Conservation (phyloP, 2,888 invertebrate species). For the Unio pictorum region DNA sequence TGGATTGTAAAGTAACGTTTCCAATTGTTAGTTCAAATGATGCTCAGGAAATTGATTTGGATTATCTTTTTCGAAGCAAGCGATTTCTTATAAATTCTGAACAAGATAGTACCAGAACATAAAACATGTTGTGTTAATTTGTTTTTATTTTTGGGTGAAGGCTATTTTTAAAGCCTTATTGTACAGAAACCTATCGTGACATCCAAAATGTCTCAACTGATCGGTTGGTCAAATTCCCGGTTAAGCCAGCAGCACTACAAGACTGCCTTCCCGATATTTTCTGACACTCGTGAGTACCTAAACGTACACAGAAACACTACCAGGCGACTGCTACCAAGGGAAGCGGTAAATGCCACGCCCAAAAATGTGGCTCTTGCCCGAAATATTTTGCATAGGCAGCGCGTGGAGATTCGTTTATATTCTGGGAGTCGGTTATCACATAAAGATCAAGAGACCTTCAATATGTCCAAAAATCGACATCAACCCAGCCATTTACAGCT, state of each 20-base stretch:
- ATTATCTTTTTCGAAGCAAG: no score
- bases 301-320: slow-evolving; percentile 38
- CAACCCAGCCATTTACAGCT: slow-evolving; percentile 12
- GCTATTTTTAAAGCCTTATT: no score
- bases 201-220: slow-evolving; percentile 30
- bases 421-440: slow-evolving; percentile 34
- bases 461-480: slow-evolving; percentile 31
- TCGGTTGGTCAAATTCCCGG: slow-evolving; percentile 43
- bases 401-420: slow-evolving; percentile 3
- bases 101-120: no score
- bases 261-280: slow-evolving; percentile 33
- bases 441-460: slow-evolving; percentile 30
- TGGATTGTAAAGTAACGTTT: no score
- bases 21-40: no score
- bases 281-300: slow-evolving; percentile 38
- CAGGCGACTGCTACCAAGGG: slow-evolving; percentile 38
- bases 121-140: no score
- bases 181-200: no score
- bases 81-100: no score
- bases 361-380: slow-evolving; percentile 39
- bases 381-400: slow-evolving; percentile 37
- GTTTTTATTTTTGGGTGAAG: no score
- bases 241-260: slow-evolving; percentile 36
- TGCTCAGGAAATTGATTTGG: no score
- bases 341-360: slow-evolving; percentile 25